These are phyloP conservation scores for Trachelus stipa DNA, from an alignment of 2,888 invertebrate genomes.

Conservation along the genomic window DNA sequence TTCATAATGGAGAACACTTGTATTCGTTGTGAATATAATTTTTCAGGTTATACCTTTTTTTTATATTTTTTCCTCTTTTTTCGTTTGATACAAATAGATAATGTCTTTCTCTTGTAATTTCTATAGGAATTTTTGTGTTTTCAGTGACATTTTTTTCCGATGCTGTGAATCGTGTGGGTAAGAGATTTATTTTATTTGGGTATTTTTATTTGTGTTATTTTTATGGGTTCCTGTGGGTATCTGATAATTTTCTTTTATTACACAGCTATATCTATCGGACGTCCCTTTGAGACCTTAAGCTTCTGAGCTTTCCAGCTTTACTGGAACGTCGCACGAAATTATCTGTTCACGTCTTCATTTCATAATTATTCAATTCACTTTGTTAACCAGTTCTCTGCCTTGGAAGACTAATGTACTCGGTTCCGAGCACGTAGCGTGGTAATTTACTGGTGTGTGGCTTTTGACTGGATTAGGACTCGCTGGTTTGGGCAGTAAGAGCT, in stretches of 20 bases:
- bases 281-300: not conserved
- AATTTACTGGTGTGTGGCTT: conserved; percentile 36
- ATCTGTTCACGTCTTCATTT: conserved; percentile 22
- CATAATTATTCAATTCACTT: conserved; percentile 35
- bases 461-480: conserved; percentile 30
- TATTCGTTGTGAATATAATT: not conserved
- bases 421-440: conserved; percentile 27
- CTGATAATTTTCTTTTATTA: not conserved
- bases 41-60: no score
- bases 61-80: no score
- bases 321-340: conserved; percentile 13
- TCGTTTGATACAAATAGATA: not conserved
- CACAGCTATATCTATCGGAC: not conserved
- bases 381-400: conserved; percentile 21
- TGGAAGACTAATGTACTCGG: conserved; percentile 30
- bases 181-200: not conserved
- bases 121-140: not conserved
- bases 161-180: not conserved
- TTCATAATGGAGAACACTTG: not conserved
- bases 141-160: not conserved
- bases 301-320: conserved; percentile 9
- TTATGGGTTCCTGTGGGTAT: not conserved
- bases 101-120: not conserved
- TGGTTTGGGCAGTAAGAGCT: conserved; percentile 12
- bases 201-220: not conserved